Base-by-base conservation (phyloP, 2,797 vertebrate species). In the Falco naumanni region DNA sequence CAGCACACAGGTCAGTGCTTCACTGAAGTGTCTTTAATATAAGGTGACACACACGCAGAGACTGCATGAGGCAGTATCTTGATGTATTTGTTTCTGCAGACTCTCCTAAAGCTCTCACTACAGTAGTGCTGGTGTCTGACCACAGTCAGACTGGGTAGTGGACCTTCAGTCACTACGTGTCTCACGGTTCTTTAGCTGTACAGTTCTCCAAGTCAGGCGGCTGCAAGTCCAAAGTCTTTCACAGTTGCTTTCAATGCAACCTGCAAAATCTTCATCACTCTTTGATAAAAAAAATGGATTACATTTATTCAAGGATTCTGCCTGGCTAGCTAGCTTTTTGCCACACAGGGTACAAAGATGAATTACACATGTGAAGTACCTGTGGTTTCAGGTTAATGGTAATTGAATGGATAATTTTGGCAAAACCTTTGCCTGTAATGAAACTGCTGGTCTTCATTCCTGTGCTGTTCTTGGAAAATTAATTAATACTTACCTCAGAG, bases 301-400 rank as follows among this genome's bases (percentile, higher is more conserved):
- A 39, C 39, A 39, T 39, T 39, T 39, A 28, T 64, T 87, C 8
- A 39, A 26, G 15, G 64, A 76, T 93, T 89, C 60, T 90, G 19
- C 37, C 45, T 82, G 45, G 6, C 25, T 83, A 59, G 9, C 24
- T 65, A 20, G 28, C 5, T 10, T 50, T 86, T 41, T 53, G 79
- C 39, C 34, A 43, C 5, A 11, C 3, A 25, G 24, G 5, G 3
- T 60, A 21, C 41, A 47, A 81, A 47, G 39, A 53, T 1, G 1
- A 48, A 76, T 82, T 75, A 41, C 12, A 41, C 0, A 0, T 22
- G 21, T 7, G 3, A 57, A 81, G 17, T 72, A 14, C 45, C 56
- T 90, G 14, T 66, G 33, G 7, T 57, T 87, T 83, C 45, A 47
- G 33, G 18, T 29, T 60, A 48, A 41, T 60, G 43, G 6, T 92